Conservation (phyloP, 2,888 invertebrate species). For the Cyrtodaria siliqua region DNA sequence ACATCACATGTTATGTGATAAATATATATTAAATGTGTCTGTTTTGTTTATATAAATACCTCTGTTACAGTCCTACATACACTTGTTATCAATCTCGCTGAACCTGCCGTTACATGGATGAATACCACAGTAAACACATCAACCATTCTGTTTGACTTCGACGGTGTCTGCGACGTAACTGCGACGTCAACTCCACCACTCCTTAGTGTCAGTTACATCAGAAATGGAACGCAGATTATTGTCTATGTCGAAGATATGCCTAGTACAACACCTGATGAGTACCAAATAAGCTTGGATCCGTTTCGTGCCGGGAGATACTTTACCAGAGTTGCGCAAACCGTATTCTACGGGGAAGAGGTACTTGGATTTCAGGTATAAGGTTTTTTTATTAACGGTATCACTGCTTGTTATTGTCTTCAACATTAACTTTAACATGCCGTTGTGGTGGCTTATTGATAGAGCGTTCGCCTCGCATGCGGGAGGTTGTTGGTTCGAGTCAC, state of each 20-base stretch:
- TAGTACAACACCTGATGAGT: too few relatives aligned
- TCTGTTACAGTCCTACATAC: conserved; percentile 48
- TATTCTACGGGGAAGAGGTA: conserved; percentile 48
- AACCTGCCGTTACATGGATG: conserved; percentile 43
- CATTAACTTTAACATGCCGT: too few relatives aligned
- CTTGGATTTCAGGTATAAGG: conserved; percentile 50
- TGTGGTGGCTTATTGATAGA: too few relatives aligned
- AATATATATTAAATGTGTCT: too few relatives aligned
- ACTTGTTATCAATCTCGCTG: conserved; percentile 13
- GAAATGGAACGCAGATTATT: conserved; percentile 15
- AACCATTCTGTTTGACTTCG: conserved; percentile 31
- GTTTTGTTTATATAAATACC: too few relatives aligned
- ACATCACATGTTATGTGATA: too few relatives aligned
- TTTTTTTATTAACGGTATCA: too few relatives aligned
- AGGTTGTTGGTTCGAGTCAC: too few relatives aligned
- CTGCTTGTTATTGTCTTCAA: too few relatives aligned
- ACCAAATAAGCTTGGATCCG: conserved; percentile 2
- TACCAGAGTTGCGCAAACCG: conserved; percentile 13
- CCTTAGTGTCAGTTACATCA: conserved; percentile 3
- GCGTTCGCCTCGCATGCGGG: too few relatives aligned
- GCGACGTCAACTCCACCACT: conserved; percentile 16
- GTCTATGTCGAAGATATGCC: conserved; percentile 24
- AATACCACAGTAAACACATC: conserved; percentile 29
- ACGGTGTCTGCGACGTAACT: conserved; percentile 46
- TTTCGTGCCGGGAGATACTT: conserved; percentile 23